Conservation (phyloP, 2,888 invertebrate genomes). For the Sinopyrophorus schimmeli region DNA sequence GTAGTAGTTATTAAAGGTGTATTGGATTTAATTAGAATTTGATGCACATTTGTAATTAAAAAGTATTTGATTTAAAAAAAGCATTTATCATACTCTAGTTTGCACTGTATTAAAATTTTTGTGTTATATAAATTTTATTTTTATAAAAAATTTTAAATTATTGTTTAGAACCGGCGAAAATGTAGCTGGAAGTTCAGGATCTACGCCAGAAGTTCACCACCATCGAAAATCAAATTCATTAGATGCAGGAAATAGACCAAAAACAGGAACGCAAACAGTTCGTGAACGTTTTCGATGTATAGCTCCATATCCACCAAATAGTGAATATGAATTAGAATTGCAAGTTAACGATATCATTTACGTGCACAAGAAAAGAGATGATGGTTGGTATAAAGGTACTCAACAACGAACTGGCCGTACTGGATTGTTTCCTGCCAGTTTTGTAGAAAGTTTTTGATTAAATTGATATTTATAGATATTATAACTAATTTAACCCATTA, state of each 20-base stretch:
- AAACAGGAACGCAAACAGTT: constrained; percentile 50
- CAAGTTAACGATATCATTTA: constrained; percentile 89
- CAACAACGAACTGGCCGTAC: constrained; percentile 87
- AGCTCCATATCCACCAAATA: constrained; percentile 92
- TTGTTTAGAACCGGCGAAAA: constrained; percentile 43
- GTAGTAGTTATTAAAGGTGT: no score
- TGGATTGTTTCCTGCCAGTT: constrained; percentile 93
- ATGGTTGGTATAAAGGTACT: constrained; percentile 95
- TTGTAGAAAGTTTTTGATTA: constrained; percentile 66
- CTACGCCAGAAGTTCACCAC: constrained; percentile 55
- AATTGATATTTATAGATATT: constrained; percentile 13
- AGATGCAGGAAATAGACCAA: constrained; percentile 64
- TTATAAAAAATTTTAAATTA: constrained; percentile 1
- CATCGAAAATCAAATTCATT: constrained; percentile 84
- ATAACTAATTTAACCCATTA: no score
- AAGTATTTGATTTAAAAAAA: not conserved
- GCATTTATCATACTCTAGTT: no score
- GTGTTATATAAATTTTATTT: not conserved
- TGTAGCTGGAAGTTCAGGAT: constrained; percentile 47
- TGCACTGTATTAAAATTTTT: not conserved
- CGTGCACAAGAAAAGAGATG: constrained; percentile 89
- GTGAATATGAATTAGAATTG: constrained; percentile 88
- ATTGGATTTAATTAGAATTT: not conserved
- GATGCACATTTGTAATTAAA: not conserved
- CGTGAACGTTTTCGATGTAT: constrained; percentile 79